Evolutionary conservation across 1,140 invertebrate species (phyloP).

Genomic region (Pinna nobilis): DNA sequence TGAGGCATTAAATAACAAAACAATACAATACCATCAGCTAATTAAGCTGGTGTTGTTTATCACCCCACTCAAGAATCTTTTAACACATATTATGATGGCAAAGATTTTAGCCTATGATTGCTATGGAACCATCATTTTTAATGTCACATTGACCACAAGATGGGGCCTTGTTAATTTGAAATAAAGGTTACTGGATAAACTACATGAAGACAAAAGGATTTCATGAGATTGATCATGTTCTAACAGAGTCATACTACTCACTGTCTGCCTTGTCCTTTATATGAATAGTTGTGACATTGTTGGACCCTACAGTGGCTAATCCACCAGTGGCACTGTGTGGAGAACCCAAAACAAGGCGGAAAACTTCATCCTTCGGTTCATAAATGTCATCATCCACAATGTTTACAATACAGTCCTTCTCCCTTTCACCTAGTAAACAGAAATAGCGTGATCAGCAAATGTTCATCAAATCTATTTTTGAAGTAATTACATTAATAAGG

Average conservation of each 20-base stretch:
- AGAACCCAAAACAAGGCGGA: slow-evolving; percentile 71
- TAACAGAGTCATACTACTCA: slow-evolving; percentile 55
- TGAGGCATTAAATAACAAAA: no score
- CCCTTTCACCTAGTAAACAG: slow-evolving; percentile 65
- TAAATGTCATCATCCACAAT: slow-evolving; percentile 68
- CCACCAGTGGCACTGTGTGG: slow-evolving; percentile 62
- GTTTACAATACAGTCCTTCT: slow-evolving; percentile 68
- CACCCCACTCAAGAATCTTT: no score
- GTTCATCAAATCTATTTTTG: neutral
- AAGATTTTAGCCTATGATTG: no score
- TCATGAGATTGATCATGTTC: neutral
- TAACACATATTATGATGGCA: no score
- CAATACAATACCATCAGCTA: no score
- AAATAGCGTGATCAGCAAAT: neutral
- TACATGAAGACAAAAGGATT: no score
- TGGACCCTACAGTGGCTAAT: slow-evolving; percentile 63
- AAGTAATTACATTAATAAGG: neutral
- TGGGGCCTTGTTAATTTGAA: no score
- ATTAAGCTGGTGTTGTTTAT: no score
- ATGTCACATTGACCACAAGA: no score
- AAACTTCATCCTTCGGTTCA: slow-evolving; percentile 69
- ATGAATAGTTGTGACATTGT: slow-evolving; percentile 64
- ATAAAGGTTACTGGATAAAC: no score
- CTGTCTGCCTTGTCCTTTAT: slow-evolving; percentile 73
- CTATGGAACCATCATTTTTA: no score